Evolutionary conservation across 2,113 vertebrate genomes (phyloP).

Genomic region (Spea bombifrons): DNA sequence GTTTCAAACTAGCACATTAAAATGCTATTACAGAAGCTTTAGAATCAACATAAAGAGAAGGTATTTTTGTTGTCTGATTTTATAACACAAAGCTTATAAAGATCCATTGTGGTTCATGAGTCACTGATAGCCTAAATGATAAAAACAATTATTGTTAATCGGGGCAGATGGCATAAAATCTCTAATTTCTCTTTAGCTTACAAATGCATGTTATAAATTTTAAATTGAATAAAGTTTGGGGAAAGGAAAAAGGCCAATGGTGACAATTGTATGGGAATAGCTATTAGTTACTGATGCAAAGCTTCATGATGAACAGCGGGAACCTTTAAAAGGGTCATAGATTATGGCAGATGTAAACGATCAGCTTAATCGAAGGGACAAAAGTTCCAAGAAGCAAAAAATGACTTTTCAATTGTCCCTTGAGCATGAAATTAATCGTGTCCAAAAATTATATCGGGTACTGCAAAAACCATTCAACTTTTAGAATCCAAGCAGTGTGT

Average conservation of each 20-base stretch:
- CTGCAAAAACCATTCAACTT: too few species aligned
- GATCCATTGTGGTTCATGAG: slow-evolving; percentile 4
- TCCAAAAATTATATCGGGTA: not conserved
- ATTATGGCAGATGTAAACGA: not conserved
- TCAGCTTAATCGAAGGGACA: slow-evolving; percentile 2
- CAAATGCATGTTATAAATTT: slow-evolving; percentile 20
- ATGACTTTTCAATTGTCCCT: not conserved
- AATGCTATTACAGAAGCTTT: slow-evolving; percentile 23
- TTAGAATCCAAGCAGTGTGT: too few species aligned
- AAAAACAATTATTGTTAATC: slow-evolving; percentile 31
- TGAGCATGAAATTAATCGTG: not conserved
- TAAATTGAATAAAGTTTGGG: not conserved
- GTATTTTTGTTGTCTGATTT: slow-evolving; percentile 25
- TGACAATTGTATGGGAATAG: slow-evolving; percentile 2
- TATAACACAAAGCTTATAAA: slow-evolving; percentile 28
- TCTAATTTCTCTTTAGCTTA: slow-evolving; percentile 17
- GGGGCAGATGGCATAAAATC: slow-evolving; percentile 22
- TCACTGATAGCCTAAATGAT: slow-evolving; percentile 11
- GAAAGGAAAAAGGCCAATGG: not conserved
- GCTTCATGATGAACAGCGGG: not conserved
- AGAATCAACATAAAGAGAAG: slow-evolving; percentile 27
- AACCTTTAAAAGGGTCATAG: slow-evolving; percentile 3
- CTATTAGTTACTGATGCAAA: slow-evolving; percentile 7
- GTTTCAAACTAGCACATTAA: slow-evolving; percentile 31
- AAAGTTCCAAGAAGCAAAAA: not conserved